These are phyloP conservation scores for Dendroctonus ponderosae DNA, from an alignment of 1,140 invertebrate species.

Conservation along the genomic window DNA sequence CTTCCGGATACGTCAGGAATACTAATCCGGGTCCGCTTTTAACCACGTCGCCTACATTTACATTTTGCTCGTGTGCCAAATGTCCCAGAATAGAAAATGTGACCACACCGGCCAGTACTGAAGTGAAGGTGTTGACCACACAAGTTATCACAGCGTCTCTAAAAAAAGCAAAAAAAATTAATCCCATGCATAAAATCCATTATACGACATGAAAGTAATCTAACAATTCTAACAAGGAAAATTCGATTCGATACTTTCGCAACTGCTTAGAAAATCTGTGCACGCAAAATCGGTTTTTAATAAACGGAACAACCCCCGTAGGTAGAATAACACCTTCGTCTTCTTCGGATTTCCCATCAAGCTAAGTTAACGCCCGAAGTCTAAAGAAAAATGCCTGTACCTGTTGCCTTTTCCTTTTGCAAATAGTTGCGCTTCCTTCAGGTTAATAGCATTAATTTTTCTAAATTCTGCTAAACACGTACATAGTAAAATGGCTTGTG, in stretches of 20 bases:
- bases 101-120: constrained; percentile 61
- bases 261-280: too few relatives aligned
- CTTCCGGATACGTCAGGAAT: constrained; percentile 68
- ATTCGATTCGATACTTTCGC: too few relatives aligned
- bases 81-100: constrained; percentile 66
- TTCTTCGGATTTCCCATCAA: too few relatives aligned
- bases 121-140: constrained; percentile 65
- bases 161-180: constrained; percentile 36
- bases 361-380: too few relatives aligned
- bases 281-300: too few relatives aligned
- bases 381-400: not conserved
- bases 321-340: too few relatives aligned
- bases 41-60: constrained; percentile 58
- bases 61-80: constrained; percentile 57
- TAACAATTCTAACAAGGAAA: too few relatives aligned
- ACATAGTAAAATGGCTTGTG: not conserved
- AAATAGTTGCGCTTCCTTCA: constrained; percentile 1
- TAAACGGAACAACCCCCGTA: too few relatives aligned
- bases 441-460: constrained; percentile 6
- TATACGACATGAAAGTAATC: too few relatives aligned
- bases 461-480: too few relatives aligned
- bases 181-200: not conserved
- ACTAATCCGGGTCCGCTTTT: constrained; percentile 66
- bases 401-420: not conserved
- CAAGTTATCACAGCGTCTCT: constrained; percentile 66